Evolutionary conservation across 2,888 invertebrate species (phyloP), one percentile per base, ranked within the genome.

Genomic region (Cataglyphis livida): DNA sequence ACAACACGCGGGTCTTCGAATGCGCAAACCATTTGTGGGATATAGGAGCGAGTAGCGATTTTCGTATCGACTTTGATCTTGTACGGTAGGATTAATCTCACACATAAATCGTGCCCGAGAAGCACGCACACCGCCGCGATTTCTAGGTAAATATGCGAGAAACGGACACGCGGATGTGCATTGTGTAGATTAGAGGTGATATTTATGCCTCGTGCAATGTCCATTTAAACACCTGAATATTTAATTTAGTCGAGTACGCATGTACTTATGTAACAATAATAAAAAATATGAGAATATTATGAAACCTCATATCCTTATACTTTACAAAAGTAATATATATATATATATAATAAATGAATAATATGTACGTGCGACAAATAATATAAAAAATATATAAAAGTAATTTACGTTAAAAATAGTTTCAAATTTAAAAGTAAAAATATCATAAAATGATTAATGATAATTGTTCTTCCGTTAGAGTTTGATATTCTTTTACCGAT

Each of bases 141-240:
- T 79, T 79, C 78, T 79, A 79, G 32, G 71, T 71, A 79, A 79
- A 79, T 71, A 79, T 59, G 78, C 59, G 71, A 71, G 32, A 41
- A 79, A 79, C 57, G 71, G 78, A 71, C 59, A 78, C 44, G 71
- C 71, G 78, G 70, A 78, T 70, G 76, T 32, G 59, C 71, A 71
- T 79, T 71, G 78, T 71, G 48, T 32, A 44, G 73, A 59, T 79
- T 59, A 71, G 78, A 79, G n/a, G 28, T 59, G 44, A 25, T 59
- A 71, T 59, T 79, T 59, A 32, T 71, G 71, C 12, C 78, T 78
- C 25, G 71, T 44, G 78, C 54, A 21, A 7, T 21, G 76, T 54
- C 38, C 54, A 54, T 35, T 51, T 18, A 3, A 38, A 66, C 65
- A 21, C 18, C 21, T 41, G 32, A 74, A 18, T 21, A 32, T 70